Conservation (phyloP, 2,888 invertebrate genomes). For the Podabrus alpinus region DNA sequence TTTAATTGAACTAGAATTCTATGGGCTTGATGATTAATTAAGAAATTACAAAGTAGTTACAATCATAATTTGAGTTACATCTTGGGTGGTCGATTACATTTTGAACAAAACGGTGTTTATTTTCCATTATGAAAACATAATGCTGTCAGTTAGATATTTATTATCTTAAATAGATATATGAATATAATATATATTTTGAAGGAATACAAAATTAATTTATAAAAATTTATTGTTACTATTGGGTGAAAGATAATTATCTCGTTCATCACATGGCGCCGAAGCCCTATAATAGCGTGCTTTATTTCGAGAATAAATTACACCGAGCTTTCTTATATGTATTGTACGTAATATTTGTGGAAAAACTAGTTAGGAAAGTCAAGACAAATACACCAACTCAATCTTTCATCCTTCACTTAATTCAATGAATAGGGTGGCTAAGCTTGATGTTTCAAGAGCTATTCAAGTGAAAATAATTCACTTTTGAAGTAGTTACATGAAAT, state of each 20-base stretch:
- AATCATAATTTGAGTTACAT: slow-evolving; percentile 3
- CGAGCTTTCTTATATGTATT: slow-evolving; percentile 8
- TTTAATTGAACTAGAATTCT: neutral
- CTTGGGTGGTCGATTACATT: neutral
- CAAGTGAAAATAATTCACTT: slow-evolving; percentile 12
- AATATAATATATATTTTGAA: neutral
- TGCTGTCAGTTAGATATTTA: neutral
- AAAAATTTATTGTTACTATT: neutral
- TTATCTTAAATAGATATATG: neutral
- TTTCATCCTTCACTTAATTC: slow-evolving; percentile 28
- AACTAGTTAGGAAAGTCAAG: slow-evolving; percentile 12
- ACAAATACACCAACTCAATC: slow-evolving; percentile 23
- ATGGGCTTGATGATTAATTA: slow-evolving; percentile 22
- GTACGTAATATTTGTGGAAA: slow-evolving; percentile 20
- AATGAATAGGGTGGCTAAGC: slow-evolving; percentile 28
- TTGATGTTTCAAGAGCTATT: slow-evolving; percentile 15
- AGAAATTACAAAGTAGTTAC: slow-evolving; percentile 21
- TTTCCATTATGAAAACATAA: neutral
- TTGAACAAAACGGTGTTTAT: neutral
- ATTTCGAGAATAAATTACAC: slow-evolving; percentile 15
- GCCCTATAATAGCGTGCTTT: neutral
- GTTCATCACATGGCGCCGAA: slow-evolving; percentile 2
- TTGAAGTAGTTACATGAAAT: neutral
- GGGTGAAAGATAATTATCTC: neutral
- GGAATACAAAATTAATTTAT: neutral